These are phyloP conservation scores for Brachypodius melanocephalos DNA, from an alignment of 2,113 vertebrate genomes.

Conservation along the genomic window DNA sequence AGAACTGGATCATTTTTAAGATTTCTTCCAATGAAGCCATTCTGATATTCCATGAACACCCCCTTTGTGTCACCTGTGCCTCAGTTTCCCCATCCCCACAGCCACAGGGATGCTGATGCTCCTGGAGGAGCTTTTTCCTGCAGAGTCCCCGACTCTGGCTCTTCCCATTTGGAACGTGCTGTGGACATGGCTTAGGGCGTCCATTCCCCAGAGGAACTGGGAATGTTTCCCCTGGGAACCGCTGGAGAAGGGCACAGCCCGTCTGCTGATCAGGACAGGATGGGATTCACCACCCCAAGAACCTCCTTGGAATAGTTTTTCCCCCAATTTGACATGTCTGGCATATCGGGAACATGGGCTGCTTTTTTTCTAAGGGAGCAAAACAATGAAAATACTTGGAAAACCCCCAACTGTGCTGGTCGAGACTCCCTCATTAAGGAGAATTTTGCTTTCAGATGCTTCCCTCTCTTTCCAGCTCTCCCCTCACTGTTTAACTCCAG, in stretches of 20 bases:
- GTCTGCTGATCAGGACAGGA: neutral
- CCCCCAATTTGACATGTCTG: neutral
- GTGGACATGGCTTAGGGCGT: neutral
- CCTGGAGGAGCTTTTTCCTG: neutral
- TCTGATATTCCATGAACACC: neutral
- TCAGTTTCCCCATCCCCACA: neutral
- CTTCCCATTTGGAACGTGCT: rapidly evolving
- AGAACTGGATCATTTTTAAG: neutral
- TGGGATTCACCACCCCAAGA: neutral
- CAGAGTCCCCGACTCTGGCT: rapidly evolving
- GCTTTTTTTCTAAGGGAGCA: neutral
- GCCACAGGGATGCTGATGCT: rapidly evolving
- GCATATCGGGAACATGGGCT: neutral
- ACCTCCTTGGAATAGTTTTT: neutral
- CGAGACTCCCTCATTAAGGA: neutral
- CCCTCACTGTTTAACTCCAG: neutral
- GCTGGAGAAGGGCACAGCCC: neutral
- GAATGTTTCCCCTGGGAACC: neutral
- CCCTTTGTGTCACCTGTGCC: neutral
- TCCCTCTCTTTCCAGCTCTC: neutral
- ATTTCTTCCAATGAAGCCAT: neutral
- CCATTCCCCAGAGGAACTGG: neutral
- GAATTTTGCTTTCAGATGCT: neutral
- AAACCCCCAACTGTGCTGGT: neutral
- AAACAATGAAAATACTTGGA: constrained; percentile 28